Evolutionary conservation across 2,888 invertebrate species (phyloP), one percentile per base, ranked within the genome.

Genomic region (Caenorhabditis japonica): DNA sequence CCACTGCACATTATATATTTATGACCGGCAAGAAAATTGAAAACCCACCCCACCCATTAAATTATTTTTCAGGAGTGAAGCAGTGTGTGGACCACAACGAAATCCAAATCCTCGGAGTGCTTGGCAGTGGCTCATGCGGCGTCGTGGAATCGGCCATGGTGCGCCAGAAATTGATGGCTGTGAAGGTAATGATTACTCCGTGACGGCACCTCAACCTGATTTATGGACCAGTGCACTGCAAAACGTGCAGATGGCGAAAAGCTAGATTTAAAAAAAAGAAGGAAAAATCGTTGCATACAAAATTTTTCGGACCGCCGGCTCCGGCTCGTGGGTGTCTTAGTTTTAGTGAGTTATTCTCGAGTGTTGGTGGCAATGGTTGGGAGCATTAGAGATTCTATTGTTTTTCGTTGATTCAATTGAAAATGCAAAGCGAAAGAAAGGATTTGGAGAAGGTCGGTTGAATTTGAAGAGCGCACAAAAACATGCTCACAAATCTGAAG

Each of bases 111-210:
- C 38, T 74, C n/a, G 62, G 53, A 36, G 52, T 74, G 46, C 39
- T 74, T 0, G 73, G 73, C 34, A 74, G 68, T 47, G 73, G 73
- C 34, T 74, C 73, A 2, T 74, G 73, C 38, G 73, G 73, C 13
- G 58, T 74, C 13, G 73, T 74, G 1, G 73, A 74, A 36, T 62
- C 58, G 3, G 73, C 68, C n/a, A 61, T 46, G 30, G 53, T 74
- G 12, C 51, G 62, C 13, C 39, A 36, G 7, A 61, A 68, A 61
- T 51, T 58, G 46, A 53, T 74, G 56, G 73, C 73, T 47, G 68
- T 74, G 52, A 74, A 74, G 66, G 73, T 74, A 19, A 52, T 56
- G 15, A 52, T 68, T 59, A 66, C 43, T 25, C 13, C 43, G 13
- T 10, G 30, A 12, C 33, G n/a, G n/a, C n/a, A n/a, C n/a, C n/a